Base-by-base conservation (phyloP, 2,113 vertebrate species). In the Mesembrinibis cayennensis region DNA sequence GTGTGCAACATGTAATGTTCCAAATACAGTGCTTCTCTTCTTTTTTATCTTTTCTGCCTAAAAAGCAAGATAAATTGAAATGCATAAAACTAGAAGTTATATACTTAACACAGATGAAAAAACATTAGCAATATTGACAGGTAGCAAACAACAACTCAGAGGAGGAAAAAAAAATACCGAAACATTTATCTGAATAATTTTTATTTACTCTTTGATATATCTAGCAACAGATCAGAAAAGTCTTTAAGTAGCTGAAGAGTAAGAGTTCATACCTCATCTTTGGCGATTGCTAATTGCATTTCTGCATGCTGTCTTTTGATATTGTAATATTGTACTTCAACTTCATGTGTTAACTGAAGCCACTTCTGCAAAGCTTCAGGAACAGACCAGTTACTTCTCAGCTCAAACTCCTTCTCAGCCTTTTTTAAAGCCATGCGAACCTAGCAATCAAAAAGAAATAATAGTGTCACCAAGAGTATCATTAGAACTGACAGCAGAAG, bases 11-110 rank as follows among this genome's bases (percentile, higher is more conserved):
- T 99, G 99, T 74, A 99, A 98, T 27, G 99, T 99, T 69, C 99
- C 99, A 95, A 99, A 99, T 30, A 99, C 99, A 36, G 99, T 99
- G 80, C 98, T 98, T 97, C 99, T 98, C 97, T 99, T 99, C 98
- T 99, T 99, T 95, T 99, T 99, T 67, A 99, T 99, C 97, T 99
- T 99, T 98, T 99, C 99, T 95, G 99, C 99, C 99, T 99, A 94
- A 78, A 98, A 97, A 58, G 66, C 34, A 97, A 92, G 50, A 89
- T 49, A 89, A 97, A 76, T 66, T 25, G 5, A 83, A 90, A 71
- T 16, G 23, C 38, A 76, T 59, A 63, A 91, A 84, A 52, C 36
- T 23, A 88, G 32, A 73, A 50, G 21, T 27, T 63, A 40, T 20
- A 36, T 6, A 59, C 22, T 42, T 73, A 82, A 84, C 7, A 44